These are phyloP conservation scores for Hydrolagus colliei DNA, from an alignment of 2,797 vertebrate species.

Conservation along the genomic window DNA sequence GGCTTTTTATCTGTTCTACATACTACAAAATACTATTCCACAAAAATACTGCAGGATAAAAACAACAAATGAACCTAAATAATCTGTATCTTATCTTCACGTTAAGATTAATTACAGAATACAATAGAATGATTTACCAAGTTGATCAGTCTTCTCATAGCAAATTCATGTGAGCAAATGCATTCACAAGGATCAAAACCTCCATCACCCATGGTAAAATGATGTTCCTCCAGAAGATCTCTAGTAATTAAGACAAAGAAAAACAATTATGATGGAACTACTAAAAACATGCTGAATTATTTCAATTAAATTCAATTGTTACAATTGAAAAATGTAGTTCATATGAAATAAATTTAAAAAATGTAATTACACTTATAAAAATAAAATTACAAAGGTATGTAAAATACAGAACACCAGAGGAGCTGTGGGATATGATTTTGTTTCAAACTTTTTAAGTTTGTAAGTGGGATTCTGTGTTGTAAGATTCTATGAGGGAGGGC, in stretches of 20 bases:
- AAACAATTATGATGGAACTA: conserved; percentile 15
- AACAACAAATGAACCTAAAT: too few species aligned
- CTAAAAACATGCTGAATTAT: too few species aligned
- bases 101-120: background rate
- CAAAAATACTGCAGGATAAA: too few species aligned
- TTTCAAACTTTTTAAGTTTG: too few species aligned
- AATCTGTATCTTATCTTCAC: background rate
- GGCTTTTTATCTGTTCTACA: too few species aligned
- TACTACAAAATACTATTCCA: too few species aligned
- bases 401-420: background rate
- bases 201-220: conserved; percentile 82
- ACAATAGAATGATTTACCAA: conserved; percentile 66
- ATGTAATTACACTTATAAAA: background rate
- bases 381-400: background rate
- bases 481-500: too few species aligned
- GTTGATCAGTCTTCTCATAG: conserved; percentile 91
- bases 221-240: conserved; percentile 44
- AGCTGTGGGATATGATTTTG: background rate
- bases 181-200: conserved; percentile 96
- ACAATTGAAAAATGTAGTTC: background rate
- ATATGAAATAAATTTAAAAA: background rate
- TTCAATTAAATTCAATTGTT: background rate
- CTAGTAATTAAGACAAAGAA: conserved; percentile 49
- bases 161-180: conserved; percentile 87
- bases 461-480: too few species aligned